Conservation (phyloP, 2,888 invertebrate genomes). For the Melinaea marsaeus region DNA sequence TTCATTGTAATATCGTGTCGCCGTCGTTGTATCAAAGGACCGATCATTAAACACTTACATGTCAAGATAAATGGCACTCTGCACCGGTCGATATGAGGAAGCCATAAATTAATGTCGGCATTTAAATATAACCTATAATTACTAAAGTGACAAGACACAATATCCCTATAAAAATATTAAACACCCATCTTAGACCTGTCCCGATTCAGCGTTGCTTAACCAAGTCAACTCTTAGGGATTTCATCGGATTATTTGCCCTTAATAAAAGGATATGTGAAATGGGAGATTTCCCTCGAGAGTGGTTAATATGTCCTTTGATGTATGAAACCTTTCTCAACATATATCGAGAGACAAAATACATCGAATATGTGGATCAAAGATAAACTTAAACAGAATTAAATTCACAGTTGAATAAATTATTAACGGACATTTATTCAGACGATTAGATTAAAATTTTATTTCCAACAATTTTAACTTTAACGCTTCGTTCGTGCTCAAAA, state of each 20-base stretch:
- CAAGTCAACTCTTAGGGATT: not conserved
- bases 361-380: no score
- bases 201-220: not conserved
- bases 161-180: not conserved
- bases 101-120: not conserved
- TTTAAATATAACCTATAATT: not conserved
- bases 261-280: conserved; percentile 21
- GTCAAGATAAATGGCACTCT: not conserved
- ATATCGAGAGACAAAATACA: no score
- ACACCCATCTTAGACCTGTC: not conserved
- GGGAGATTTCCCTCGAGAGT: conserved; percentile 22
- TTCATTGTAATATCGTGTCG: not conserved
- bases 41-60: not conserved
- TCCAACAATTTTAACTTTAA: no score
- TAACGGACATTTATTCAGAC: no score
- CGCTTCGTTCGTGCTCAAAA: no score
- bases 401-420: no score
- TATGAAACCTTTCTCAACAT: not conserved
- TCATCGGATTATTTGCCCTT: conserved; percentile 14
- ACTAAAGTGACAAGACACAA: not conserved
- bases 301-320: conserved; percentile 13
- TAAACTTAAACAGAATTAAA: no score
- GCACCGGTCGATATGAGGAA: not conserved
- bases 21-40: not conserved
- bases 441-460: no score